These are phyloP conservation scores for Hydrophis major DNA, from an alignment of 2,797 vertebrate genomes.

Conservation along the genomic window DNA sequence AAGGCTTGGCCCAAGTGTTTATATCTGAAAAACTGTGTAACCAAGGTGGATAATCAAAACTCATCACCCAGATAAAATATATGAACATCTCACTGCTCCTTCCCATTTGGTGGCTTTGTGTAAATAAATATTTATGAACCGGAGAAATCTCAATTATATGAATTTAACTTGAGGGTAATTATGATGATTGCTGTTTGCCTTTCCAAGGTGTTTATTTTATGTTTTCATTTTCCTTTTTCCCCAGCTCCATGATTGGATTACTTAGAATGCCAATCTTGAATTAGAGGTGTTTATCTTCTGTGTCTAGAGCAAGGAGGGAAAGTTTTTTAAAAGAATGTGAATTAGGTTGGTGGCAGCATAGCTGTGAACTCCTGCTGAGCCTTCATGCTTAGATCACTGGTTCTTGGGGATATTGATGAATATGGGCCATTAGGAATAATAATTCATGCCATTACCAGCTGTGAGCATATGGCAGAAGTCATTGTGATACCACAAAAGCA, in stretches of 20 bases:
- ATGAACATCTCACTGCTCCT: not conserved
- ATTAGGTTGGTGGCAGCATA: conserved; percentile 53
- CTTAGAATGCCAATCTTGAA: conserved; percentile 47
- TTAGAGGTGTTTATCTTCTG: conserved; percentile 46
- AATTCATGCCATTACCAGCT: conserved; percentile 56
- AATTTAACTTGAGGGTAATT: conserved; percentile 13
- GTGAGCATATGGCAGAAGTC: conserved; percentile 54
- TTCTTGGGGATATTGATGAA: conserved; percentile 64
- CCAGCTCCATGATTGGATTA: conserved; percentile 46
- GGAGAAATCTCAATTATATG: conserved; percentile 42
- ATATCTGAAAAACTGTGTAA: not conserved
- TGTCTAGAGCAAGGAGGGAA: conserved; percentile 37
- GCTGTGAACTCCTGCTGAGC: conserved; percentile 53
- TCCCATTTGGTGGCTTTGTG: not conserved
- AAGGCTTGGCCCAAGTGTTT: not conserved
- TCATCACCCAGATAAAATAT: not conserved
- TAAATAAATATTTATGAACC: not conserved
- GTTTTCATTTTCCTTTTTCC: conserved; percentile 42
- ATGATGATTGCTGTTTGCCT: conserved; percentile 27
- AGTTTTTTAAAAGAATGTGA: conserved; percentile 55
- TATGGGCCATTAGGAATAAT: conserved; percentile 66
- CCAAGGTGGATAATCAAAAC: not conserved
- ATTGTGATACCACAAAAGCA: conserved; percentile 51
- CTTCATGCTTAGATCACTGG: conserved; percentile 50
- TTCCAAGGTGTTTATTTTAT: conserved; percentile 33